Base-by-base conservation (phyloP, 1,140 invertebrate genomes). In the Hydropsyche tenuis region DNA sequence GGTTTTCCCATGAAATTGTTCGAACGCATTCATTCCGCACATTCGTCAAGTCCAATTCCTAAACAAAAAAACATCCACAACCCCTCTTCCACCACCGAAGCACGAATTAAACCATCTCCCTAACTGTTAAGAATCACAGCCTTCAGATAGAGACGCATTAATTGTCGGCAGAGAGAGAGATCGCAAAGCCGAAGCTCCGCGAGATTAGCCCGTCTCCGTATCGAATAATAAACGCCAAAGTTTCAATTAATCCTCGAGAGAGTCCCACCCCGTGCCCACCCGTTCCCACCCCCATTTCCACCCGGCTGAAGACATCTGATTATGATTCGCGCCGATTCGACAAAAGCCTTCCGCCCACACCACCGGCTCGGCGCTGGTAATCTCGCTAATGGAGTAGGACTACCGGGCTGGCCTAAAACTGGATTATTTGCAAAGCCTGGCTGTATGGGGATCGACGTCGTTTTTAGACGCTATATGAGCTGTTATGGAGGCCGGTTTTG, bases 281-380 rank as follows among this genome's bases (percentile, higher is more conserved):
- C 30, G 37, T 42, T 42, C 18, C 51, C 51, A 69, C 30, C 48
- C 48, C 65, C 68, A 3, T 37, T 37, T 37, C 30, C 30, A 9
- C 16, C n/a, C n/a, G n/a, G n/a, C n/a, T n/a, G 51, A 70, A 70
- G 68, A 70, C 68, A 45, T 70, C 68, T 70, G 68, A 70, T 70
- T 70, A 70, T 70, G 68, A 70, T 70, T 70, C 68, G 68, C 45
- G 68, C 68, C 46, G 68, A 70, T 70, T 70, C 68, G 68, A 70
- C 48, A 70, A 70, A 70, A 70, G 48, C 48, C 45, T 16, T 48
- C 11, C 2, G 16, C 4, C 45, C 3, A 48, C 16, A n/a, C 45
- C 45, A 2, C 45, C 14, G 30, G 30, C 30, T 37, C 30, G 66
- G 45, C 11, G n/a, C 16, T 25, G 22, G 68, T 70, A 70, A 70